phyloP scores from a whole-genome alignment of 2,888 invertebrate genomes.

The Spialia ferax region DNA sequence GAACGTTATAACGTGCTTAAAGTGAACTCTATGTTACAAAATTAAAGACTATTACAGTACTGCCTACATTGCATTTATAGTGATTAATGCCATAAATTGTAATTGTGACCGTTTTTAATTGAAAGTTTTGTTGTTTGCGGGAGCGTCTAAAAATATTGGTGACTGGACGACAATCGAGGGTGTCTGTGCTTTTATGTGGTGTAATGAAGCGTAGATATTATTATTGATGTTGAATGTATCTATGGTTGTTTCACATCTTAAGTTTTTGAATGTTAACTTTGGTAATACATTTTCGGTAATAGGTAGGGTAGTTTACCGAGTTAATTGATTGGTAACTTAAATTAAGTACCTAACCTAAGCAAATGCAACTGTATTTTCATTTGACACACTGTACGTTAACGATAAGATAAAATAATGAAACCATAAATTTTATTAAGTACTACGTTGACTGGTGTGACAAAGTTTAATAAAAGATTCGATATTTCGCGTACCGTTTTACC shows the following conservation, averaged over 20 bases:
- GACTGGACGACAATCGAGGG: conserved; percentile 28
- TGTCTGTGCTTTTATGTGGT: conserved; percentile 25
- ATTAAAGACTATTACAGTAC: conserved; percentile 28
- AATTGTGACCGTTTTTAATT: conserved; percentile 52
- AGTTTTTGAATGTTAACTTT: conserved; percentile 10
- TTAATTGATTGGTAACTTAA: neutral
- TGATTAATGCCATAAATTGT: conserved; percentile 43
- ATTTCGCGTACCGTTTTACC: neutral
- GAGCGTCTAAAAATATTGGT: conserved; percentile 48
- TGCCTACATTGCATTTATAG: conserved; percentile 7
- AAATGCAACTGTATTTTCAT: neutral
- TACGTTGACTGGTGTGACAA: neutral
- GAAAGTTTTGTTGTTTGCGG: conserved; percentile 39
- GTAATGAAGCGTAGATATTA: neutral
- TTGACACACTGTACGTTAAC: neutral
- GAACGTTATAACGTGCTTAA: conserved; percentile 23
- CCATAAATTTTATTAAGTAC: neutral
- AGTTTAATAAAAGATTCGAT: neutral
- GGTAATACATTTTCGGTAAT: too few relatives aligned
- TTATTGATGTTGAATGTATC: neutral
- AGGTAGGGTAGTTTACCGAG: too few relatives aligned
- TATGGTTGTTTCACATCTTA: conserved; percentile 8
- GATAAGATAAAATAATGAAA: neutral
- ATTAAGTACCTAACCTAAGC: too few relatives aligned
- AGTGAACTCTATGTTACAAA: conserved; percentile 16